phyloP scores from a whole-genome alignment of 2,888 invertebrate species.

The Lithosia quadra region DNA sequence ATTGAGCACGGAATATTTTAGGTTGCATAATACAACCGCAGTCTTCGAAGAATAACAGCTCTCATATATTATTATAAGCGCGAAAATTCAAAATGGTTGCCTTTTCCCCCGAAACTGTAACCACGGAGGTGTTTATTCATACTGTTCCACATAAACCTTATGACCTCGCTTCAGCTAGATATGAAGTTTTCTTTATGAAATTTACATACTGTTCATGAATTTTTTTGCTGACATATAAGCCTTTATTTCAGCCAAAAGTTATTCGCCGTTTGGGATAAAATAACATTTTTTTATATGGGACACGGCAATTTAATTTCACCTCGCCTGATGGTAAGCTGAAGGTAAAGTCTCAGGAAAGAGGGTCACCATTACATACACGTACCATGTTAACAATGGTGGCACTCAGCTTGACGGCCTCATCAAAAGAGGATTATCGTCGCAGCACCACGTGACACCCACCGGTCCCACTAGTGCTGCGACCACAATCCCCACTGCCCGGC shows the following conservation, averaged over 20 bases:
- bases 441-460: no score
- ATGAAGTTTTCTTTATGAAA: conserved; percentile 18
- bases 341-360: no score
- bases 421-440: no score
- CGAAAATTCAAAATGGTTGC: conserved; percentile 19
- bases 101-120: conserved; percentile 13
- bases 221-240: not conserved
- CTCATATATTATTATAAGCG: conserved; percentile 9
- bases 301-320: no score
- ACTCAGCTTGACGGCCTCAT: no score
- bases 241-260: not conserved
- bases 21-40: conserved; percentile 11
- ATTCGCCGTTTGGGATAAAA: not conserved
- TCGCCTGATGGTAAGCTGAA: no score
- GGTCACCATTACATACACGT: no score
- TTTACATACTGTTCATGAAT: conserved; percentile 9
- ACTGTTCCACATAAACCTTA: conserved; percentile 17
- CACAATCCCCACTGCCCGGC: no score
- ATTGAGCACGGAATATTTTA: conserved; percentile 5
- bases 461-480: no score
- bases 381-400: no score
- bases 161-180: conserved; percentile 14
- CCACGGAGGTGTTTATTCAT: conserved; percentile 24
- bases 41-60: conserved; percentile 11
- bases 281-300: no score